A percentile compares a stretch with the other conserved stretches of the same genome.
These are phyloP conservation scores for Fopius arisanus DNA, from an alignment of 1,140 invertebrate species.

Conservation along the genomic window DNA sequence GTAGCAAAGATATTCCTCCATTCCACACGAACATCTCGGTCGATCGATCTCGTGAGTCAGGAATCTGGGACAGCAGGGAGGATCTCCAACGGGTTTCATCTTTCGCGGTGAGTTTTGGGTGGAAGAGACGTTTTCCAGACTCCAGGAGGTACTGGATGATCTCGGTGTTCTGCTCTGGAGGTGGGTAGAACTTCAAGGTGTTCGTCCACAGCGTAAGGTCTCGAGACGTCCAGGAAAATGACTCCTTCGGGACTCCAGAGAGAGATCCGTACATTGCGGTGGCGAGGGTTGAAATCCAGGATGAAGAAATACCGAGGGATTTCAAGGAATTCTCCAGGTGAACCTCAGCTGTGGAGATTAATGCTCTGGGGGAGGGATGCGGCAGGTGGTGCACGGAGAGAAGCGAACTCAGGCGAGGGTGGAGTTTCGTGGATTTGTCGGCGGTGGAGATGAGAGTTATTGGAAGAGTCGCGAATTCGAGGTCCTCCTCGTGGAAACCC, in stretches of 20 bases:
- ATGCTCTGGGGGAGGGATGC: conserved; percentile 46
- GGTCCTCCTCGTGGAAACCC: conserved; percentile 60
- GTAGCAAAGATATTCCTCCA: conserved; percentile 41
- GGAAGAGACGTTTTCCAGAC: conserved; percentile 48
- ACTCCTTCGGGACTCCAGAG: conserved; percentile 36
- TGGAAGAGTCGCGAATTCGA: conserved; percentile 59
- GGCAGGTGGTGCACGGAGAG: conserved; percentile 52
- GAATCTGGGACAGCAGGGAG: conserved; percentile 42
- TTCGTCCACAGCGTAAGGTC: conserved; percentile 54
- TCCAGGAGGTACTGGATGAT: conserved; percentile 49
- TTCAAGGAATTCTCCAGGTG: conserved; percentile 49
- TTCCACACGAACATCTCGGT: conserved; percentile 55
- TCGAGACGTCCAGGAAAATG: conserved; percentile 43
- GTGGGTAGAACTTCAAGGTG: conserved; percentile 50
- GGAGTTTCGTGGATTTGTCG: conserved; percentile 50
- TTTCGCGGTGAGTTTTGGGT: conserved; percentile 47
- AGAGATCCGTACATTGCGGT: conserved; percentile 48
- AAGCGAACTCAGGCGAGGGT: conserved; percentile 54
- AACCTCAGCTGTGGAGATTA: conserved; percentile 48
- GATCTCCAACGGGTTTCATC: conserved; percentile 48
- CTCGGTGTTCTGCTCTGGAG: conserved; percentile 41
- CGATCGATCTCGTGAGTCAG: conserved; percentile 15
- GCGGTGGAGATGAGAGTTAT: conserved; percentile 54
- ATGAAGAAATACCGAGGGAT: conserved; percentile 33
- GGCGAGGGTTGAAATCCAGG: conserved; percentile 49